Conservation (phyloP, 2,113 vertebrate genomes). For the Pterocles gutturalis region DNA sequence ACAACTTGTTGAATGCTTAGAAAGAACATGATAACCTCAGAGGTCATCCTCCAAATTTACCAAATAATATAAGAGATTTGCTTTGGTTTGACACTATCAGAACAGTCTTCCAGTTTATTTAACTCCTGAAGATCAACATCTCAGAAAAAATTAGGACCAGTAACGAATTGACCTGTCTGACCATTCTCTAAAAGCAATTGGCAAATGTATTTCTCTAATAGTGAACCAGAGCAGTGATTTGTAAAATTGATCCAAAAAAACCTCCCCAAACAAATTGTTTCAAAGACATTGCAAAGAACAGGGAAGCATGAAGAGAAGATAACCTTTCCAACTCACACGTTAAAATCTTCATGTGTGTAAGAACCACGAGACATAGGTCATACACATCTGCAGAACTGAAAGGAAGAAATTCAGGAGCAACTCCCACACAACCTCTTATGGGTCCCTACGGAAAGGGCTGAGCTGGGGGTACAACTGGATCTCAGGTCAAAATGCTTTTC, state of each 20-base stretch:
- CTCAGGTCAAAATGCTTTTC: neutral
- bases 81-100: neutral
- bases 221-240: neutral
- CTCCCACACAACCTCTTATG: neutral
- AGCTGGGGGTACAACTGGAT: neutral
- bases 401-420: neutral
- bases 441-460: neutral
- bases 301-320: neutral
- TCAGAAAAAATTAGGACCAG: neutral
- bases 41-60: neutral
- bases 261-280: neutral
- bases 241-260: neutral
- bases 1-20: neutral
- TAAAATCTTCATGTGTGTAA: neutral
- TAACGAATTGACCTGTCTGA: neutral
- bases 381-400: neutral
- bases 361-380: neutral
- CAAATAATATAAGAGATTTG: neutral
- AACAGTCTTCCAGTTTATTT: neutral
- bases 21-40: neutral
- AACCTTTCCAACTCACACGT: neutral
- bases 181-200: neutral
- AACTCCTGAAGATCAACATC: neutral
- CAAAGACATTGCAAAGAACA: neutral
- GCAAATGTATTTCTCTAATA: neutral